Base-by-base conservation (phyloP, 1,140 invertebrate genomes). In the Bursaphelenchus mucronatus region DNA sequence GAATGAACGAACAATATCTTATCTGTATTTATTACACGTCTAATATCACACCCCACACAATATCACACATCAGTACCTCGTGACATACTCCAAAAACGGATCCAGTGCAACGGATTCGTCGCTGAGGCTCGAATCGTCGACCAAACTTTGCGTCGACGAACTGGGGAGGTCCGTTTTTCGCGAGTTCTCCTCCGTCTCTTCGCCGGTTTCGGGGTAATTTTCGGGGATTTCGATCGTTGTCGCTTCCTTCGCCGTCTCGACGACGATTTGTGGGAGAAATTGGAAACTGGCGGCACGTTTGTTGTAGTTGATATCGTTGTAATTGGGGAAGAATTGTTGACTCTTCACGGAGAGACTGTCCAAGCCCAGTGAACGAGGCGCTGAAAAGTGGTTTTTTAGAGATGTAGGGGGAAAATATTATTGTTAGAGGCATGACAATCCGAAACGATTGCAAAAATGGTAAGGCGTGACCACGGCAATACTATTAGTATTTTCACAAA, bases 201-300 rank as follows among this genome's bases (percentile, higher is more conserved):
- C 0, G 47, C 57, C 45, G 2, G 57, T 2, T 3, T 15, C 13
- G 13, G 47, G 1, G 40, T 39, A 59, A 3, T 2, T 2, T n/a
- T 59, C 57, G 19, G 40, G 10, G 11, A 44, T 44, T 43, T 59
- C 57, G 11, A 44, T 45, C 2, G 19, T 39, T 2, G 13, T n/a
- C 30, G n/a, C 53, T 13, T 59, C 57, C 13, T 59, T 44, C 10
- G 57, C 68, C 1, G 44, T 39, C 21, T 64, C 68, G 0, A 66
- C 64, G 1, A 66, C 65, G 15, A 66, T 66, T 64, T 66, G 46
- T 6, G 64, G 64, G 13, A 66, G 61, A 55, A 67, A 68, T 30
- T 66, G 64, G 17, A 40, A 70, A 40, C 64, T 66, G 19, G 64
- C 30, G 9, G 64, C 64, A 10, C 64, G 30, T 5, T 30, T 30